phyloP scores from a whole-genome alignment of 92 coral and sea anemone genomes.

The Porites rus region DNA sequence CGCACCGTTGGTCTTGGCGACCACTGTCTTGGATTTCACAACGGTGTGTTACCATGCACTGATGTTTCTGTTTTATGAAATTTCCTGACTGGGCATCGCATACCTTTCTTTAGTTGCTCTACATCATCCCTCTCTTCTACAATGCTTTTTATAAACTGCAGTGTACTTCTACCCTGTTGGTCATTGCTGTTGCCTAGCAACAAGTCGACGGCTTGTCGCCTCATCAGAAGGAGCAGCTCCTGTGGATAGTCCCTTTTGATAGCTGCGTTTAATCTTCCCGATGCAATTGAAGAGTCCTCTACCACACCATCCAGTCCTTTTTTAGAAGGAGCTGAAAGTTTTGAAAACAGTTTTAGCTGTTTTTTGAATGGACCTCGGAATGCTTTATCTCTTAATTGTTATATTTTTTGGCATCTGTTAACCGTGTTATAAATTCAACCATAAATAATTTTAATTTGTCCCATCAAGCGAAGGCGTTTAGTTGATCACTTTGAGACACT shows the following conservation, averaged over 20 bases:
- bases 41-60: too few species aligned
- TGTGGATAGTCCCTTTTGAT: background rate
- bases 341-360: background rate
- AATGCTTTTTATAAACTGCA: background rate
- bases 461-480: too few species aligned
- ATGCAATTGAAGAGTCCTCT: background rate
- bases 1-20: too few species aligned
- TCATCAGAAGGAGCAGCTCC: background rate
- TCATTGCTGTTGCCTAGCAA: background rate
- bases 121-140: background rate
- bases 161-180: background rate
- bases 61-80: too few species aligned
- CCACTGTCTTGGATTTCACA: too few species aligned
- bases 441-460: too few species aligned
- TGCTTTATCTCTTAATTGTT: background rate
- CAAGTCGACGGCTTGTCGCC: background rate
- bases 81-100: too few species aligned
- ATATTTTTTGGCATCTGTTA: too few species aligned
- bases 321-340: background rate
- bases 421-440: too few species aligned
- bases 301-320: background rate
- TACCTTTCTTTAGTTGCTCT: constrained; percentile 2
- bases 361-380: background rate
- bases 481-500: too few species aligned
- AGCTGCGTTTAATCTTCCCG: background rate